Base-by-base conservation (phyloP, 2,888 invertebrate species). In the Gisinianus flammeolus region DNA sequence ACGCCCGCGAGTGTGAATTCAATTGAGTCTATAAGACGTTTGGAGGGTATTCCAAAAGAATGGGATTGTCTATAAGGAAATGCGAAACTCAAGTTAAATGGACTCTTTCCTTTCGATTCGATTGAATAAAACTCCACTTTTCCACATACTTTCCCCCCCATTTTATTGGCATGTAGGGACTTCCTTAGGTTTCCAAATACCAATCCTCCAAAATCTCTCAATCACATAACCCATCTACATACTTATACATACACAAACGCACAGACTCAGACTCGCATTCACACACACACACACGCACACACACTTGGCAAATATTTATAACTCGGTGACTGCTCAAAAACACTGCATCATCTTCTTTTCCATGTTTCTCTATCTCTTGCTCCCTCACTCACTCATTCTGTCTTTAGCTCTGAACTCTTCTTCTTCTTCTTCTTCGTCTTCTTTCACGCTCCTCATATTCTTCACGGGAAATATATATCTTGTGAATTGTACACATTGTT, bases 91-190 rank as follows among this genome's bases (percentile, higher is more conserved):
- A 58, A 56, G 52, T 74, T 77, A 79, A 79, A 79, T 79, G 74
- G 79, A 79, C 79, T 79, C 79, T 74, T 77, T 72, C 56, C 56
- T 44, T 67, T 56, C 44, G 70, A 79, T 77, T 77, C 76, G 75
- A 79, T 81, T 81, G 81, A 81, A 81, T 81, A 81, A 81, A 81
- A 81, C 78, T 81, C 81, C 81, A 81, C 81, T 81, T 81, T 79
- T 79, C 81, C 79, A 79, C 81, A 81, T 76, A 77, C 73, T 79
- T 81, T 81, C 72, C 75, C 72, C 75, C 69, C 76, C 77, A 76
- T 81, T 81, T 81, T 81, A 81, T 81, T 79, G 76, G 78, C 81
- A 79, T 79, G 79, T 81, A 78, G 81, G 81, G 81, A 81, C 79
- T 81, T 81, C 74, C 73, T 71, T 31, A 62, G 44, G 54, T 71